Percentiles rank a stretch among this genome's conserved stretches.
These are phyloP conservation scores for Eilema sororculum DNA, from an alignment of 2,888 invertebrate genomes.

Conservation along the genomic window DNA sequence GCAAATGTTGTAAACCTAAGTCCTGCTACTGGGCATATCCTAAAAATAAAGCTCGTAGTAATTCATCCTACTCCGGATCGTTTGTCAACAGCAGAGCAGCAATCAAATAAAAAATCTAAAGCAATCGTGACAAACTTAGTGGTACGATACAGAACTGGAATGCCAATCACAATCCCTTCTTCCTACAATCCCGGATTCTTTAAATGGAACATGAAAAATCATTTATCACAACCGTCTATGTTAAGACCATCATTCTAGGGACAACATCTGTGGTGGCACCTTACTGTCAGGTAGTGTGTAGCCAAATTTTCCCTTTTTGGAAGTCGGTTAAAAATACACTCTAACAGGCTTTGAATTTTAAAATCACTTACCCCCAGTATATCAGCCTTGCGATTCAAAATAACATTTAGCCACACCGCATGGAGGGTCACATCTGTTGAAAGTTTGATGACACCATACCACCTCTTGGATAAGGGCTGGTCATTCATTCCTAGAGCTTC, in stretches of 20 bases:
- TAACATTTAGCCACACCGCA: constrained; percentile 86
- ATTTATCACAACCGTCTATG: no score
- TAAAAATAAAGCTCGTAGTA: background rate
- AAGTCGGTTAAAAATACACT: no score
- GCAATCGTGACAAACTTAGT: background rate
- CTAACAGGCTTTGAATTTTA: no score
- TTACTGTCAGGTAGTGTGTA: no score
- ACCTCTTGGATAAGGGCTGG: constrained; percentile 81
- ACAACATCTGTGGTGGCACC: background rate
- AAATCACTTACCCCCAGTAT: constrained; percentile 84
- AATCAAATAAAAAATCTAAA: no score
- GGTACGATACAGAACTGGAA: background rate
- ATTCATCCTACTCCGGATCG: background rate
- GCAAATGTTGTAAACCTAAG: no score
- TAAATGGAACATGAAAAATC: no score
- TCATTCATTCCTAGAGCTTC: constrained; percentile 62
- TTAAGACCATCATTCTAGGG: background rate
- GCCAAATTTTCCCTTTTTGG: no score
- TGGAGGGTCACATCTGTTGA: constrained; percentile 83
- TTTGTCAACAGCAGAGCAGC: no score
- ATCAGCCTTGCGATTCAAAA: constrained; percentile 85
- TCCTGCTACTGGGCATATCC: no score
- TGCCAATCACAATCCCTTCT: no score
- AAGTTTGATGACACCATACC: constrained; percentile 87
- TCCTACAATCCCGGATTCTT: no score